Conservation (phyloP, 1,140 invertebrate species). For the Atta texana region DNA sequence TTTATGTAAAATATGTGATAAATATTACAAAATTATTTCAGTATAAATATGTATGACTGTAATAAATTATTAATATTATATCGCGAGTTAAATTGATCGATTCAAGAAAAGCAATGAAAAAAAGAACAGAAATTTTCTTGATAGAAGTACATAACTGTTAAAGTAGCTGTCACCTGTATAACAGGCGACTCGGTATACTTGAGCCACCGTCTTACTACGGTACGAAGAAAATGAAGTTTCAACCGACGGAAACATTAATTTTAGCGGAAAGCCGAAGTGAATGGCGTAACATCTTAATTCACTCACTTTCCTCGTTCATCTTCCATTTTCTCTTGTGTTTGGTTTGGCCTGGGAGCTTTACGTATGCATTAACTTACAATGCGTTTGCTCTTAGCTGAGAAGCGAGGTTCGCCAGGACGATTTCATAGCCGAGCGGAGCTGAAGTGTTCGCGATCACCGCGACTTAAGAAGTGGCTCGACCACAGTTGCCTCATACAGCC, state of each 20-base stretch:
- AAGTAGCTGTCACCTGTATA: slow-evolving; percentile 32
- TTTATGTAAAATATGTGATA: neutral
- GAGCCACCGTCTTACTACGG: slow-evolving; percentile 5
- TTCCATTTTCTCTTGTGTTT: slow-evolving; percentile 48
- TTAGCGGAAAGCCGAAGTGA: slow-evolving; percentile 13
- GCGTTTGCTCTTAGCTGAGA: slow-evolving; percentile 11
- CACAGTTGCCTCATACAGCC: neutral
- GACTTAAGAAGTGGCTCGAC: slow-evolving; percentile 52
- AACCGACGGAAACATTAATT: slow-evolving; percentile 51
- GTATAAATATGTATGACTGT: neutral
- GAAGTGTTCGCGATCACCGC: slow-evolving; percentile 10
- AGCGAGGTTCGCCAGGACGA: neutral
- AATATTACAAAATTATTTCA: neutral
- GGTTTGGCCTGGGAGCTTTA: slow-evolving; percentile 16
- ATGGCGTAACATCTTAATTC: slow-evolving; percentile 62
- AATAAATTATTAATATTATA: slow-evolving; percentile 8
- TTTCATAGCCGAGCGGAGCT: slow-evolving; percentile 22
- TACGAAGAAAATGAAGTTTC: slow-evolving; percentile 29
- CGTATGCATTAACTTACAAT: slow-evolving; percentile 47
- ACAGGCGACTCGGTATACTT: slow-evolving; percentile 19
- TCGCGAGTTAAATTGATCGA: neutral
- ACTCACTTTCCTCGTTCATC: slow-evolving; percentile 46
- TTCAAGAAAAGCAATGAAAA: neutral
- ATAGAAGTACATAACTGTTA: slow-evolving; percentile 15
- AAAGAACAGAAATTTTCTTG: slow-evolving; percentile 9